Evolutionary conservation across 2,113 vertebrate genomes (phyloP).

Genomic region (Numenius arquata): DNA sequence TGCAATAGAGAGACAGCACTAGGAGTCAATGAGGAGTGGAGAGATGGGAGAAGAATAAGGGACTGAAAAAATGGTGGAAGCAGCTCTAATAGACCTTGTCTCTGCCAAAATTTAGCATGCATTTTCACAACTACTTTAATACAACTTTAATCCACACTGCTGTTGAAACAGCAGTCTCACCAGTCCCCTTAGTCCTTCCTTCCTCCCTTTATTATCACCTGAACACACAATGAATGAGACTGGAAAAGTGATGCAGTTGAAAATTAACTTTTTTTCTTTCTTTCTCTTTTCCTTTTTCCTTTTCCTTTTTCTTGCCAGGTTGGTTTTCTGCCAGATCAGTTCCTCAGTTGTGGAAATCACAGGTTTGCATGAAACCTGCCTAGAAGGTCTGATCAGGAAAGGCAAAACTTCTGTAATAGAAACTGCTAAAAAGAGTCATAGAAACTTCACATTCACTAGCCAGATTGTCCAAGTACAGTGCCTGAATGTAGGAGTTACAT

Average conservation of each 20-base stretch:
- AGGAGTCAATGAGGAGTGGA: conserved; percentile 13
- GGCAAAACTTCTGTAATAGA: background rate
- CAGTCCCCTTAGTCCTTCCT: background rate
- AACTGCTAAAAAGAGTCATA: background rate
- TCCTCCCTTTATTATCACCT: background rate
- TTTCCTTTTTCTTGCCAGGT: background rate
- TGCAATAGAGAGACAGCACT: background rate
- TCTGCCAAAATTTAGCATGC: background rate
- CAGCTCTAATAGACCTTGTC: background rate
- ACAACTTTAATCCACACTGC: background rate
- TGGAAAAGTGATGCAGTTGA: background rate
- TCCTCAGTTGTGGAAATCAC: background rate
- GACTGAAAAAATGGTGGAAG: background rate
- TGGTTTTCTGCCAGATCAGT: background rate
- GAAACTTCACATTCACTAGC: background rate
- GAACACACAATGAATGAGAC: background rate
- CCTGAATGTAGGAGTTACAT: background rate
- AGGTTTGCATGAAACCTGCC: background rate
- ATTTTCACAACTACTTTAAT: background rate
- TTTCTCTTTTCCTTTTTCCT: background rate
- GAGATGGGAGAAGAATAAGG: background rate
- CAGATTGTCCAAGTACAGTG: background rate
- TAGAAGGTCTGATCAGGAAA: background rate
- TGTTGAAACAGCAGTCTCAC: background rate
- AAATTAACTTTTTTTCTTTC: background rate